Base-by-base conservation (phyloP, 2,797 vertebrate genomes). In the Chloroceryle inda region DNA sequence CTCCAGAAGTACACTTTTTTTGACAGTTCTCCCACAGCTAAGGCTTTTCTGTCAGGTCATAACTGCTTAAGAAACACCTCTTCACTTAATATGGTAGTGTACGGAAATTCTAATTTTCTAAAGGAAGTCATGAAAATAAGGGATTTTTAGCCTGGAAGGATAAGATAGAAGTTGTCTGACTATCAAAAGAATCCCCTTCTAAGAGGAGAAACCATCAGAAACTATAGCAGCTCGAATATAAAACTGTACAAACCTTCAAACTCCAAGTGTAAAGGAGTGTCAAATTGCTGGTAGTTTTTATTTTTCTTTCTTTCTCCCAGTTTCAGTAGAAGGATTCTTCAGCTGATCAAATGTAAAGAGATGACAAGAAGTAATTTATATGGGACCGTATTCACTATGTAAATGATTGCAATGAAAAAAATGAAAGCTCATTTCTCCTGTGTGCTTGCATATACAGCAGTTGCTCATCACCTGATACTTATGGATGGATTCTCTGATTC, bases 351-450 rank as follows among this genome's bases (percentile, higher is more conserved):
- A 96, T 97, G 84, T 84, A 95, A 77, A 74, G 61, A 91, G 81
- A 96, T 97, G 97, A 97, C 96, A 98, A 77, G 88, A 96, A 88
- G 95, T 95, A 97, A 96, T 97, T 97, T 96, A 96, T 95, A 93
- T 31, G 80, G 91, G 85, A 95, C 97, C 90, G 76, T 79, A 95
- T 97, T 96, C 94, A 73, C 89, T 85, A 89, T 96, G 96, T 97
- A 97, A 97, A 97, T 97, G 95, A 97, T 81, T 85, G 85, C 92
- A 66, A 72, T 33, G 56, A 45, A 81, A 93, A 94, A 94, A 96
- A 94, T 56, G 94, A 95, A 96, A 97, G 95, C 93, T 97, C 91
- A 95, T 97, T 97, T 98, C 91, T 73, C 74, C 85, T 50, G 55
- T 97, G 78, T 96, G 94, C 96, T 95, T 97, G 95, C 91, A 93